Evolutionary conservation across 2,888 invertebrate species (phyloP).

Genomic region (Hermaeophaga mercurialis): DNA sequence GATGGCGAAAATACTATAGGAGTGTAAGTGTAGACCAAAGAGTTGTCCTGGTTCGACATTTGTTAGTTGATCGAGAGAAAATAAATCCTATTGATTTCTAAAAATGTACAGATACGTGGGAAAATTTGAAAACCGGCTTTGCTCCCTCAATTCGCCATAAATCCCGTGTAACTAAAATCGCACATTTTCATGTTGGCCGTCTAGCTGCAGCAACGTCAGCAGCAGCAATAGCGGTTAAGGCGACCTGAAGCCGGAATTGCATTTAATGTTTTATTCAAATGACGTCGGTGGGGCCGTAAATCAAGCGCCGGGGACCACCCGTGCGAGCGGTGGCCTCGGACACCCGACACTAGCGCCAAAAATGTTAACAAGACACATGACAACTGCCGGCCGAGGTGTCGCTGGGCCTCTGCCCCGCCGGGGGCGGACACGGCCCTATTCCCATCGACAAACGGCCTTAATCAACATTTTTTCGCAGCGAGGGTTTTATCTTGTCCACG

Average conservation of each 20-base stretch:
- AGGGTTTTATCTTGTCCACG: background rate
- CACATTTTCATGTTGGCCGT: constrained; percentile 10
- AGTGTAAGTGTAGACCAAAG: too few species aligned
- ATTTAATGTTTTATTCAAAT: constrained; percentile 54
- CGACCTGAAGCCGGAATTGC: constrained; percentile 24
- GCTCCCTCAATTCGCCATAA: constrained; percentile 11
- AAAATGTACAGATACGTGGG: too few species aligned
- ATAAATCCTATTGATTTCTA: too few species aligned
- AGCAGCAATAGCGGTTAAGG: constrained; percentile 7
- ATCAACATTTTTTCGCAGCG: constrained; percentile 19
- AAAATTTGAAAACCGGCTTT: too few species aligned
- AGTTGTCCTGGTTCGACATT: too few species aligned
- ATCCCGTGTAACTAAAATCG: constrained; percentile 18
- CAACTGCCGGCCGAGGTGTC: constrained; percentile 52
- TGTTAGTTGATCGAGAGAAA: too few species aligned
- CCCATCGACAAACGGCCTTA: constrained; percentile 16
- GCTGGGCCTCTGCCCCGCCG: background rate
- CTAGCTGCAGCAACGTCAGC: constrained; percentile 4
- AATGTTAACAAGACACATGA: constrained; percentile 60
- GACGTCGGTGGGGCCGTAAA: constrained; percentile 56
- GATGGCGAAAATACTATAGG: too few species aligned
- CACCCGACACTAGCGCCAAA: constrained; percentile 58
- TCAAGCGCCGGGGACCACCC: constrained; percentile 54
- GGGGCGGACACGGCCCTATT: constrained; percentile 7
- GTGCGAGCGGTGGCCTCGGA: constrained; percentile 53